Conservation (phyloP, 2,888 invertebrate species). For the Lacanobia oleracea region DNA sequence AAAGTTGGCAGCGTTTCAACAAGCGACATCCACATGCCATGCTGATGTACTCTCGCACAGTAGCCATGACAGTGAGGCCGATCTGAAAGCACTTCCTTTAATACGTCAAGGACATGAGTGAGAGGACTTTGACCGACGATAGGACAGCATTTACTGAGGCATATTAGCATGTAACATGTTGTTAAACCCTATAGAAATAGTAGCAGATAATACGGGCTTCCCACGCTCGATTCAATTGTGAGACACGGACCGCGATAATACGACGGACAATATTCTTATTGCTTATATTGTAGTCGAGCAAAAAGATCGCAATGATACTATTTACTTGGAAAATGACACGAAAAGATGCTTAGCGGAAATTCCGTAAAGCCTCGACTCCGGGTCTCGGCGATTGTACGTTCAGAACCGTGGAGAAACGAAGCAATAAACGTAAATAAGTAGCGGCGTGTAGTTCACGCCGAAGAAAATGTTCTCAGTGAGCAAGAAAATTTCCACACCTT, state of each 20-base stretch:
- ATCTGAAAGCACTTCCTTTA: conserved; percentile 58
- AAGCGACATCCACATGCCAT: conserved; percentile 57
- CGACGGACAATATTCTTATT: conserved; percentile 51
- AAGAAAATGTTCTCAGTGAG: conserved; percentile 40
- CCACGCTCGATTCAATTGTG: conserved; percentile 76
- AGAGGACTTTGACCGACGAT: conserved; percentile 64
- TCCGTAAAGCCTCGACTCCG: background rate
- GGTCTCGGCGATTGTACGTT: background rate
- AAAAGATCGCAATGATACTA: conserved; percentile 28
- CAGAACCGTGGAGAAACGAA: conserved; percentile 20
- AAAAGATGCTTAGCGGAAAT: conserved; percentile 14
- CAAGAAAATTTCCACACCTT: conserved; percentile 46
- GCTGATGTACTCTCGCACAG: conserved; percentile 48
- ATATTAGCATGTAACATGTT: conserved; percentile 68
- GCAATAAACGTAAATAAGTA: conserved; percentile 40
- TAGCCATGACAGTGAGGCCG: conserved; percentile 63
- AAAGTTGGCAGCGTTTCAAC: conserved; percentile 65
- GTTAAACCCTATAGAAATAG: conserved; percentile 69
- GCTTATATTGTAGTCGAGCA: conserved; percentile 39
- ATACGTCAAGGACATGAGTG: conserved; percentile 59
- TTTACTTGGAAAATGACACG: conserved; percentile 20
- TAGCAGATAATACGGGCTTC: conserved; percentile 76
- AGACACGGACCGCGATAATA: conserved; percentile 63
- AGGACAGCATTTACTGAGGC: conserved; percentile 61
- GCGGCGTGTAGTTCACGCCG: conserved; percentile 15